Percentiles rank a stretch among this genome's conserved stretches.
Evolutionary conservation across 1,140 invertebrate species (phyloP).

Genomic region (Aphaenogaster rudis): DNA sequence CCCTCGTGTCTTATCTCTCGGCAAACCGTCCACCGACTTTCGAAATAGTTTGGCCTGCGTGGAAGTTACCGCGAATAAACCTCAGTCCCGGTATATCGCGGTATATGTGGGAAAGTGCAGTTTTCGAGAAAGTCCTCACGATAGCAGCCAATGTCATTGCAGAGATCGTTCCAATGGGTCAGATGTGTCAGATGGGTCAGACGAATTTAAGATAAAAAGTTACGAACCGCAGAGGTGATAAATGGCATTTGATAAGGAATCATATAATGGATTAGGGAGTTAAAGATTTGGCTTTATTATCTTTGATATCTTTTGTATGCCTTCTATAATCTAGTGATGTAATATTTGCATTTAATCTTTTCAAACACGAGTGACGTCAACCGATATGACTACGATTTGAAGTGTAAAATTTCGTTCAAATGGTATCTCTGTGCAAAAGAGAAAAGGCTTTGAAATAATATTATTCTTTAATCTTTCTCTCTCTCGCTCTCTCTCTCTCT

Average conservation of each 20-base stretch:
- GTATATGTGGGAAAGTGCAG: constrained; percentile 42
- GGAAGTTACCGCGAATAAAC: constrained; percentile 50
- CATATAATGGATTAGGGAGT: not conserved
- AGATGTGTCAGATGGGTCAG: not conserved
- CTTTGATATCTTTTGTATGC: constrained; percentile 1
- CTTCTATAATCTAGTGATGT: constrained; percentile 10
- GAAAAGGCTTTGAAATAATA: not conserved
- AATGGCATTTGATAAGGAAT: constrained; percentile 22
- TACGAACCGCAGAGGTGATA: not conserved
- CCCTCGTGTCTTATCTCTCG: constrained; percentile 70
- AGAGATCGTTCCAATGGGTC: not conserved
- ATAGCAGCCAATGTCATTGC: constrained; percentile 7
- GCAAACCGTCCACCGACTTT: constrained; percentile 72
- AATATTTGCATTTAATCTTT: constrained; percentile 27
- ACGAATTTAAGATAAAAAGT: not conserved
- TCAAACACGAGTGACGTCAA: constrained; percentile 6
- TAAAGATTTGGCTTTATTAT: constrained; percentile 21
- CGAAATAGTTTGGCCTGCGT: constrained; percentile 60
- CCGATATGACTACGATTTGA: not conserved
- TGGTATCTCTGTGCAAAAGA: not conserved
- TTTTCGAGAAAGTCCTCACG: constrained; percentile 15
- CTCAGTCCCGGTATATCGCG: constrained; percentile 3
- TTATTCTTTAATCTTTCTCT: constrained; percentile 2
- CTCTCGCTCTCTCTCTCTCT: too few species aligned
- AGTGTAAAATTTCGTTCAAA: constrained; percentile 7